Percentiles rank a stretch among this genome's conserved stretches.
phyloP scores from a whole-genome alignment of 53 echinoderm and acorn worm species.

The Actinopyga echinites region DNA sequence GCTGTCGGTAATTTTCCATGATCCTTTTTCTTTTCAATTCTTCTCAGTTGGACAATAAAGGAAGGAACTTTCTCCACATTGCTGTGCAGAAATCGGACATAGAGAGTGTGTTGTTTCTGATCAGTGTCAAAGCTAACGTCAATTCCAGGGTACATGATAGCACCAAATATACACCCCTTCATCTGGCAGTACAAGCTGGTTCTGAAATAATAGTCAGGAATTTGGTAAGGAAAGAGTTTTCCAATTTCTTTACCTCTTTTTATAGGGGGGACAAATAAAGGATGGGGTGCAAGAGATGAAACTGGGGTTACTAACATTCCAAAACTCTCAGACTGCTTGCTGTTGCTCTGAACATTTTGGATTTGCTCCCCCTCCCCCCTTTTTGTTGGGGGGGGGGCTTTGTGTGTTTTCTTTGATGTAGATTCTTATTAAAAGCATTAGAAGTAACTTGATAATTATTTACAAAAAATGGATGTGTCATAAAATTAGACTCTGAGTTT shows the following conservation, averaged over 20 bases:
- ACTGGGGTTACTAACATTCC: no score
- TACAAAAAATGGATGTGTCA: no score
- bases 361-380: no score
- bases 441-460: no score
- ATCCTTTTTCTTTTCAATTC: neutral
- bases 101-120: slow-evolving; percentile 92
- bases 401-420: no score
- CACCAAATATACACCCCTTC: slow-evolving; percentile 77
- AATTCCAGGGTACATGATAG: slow-evolving; percentile 89
- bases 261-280: neutral
- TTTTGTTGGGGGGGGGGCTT: no score
- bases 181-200: slow-evolving; percentile 91
- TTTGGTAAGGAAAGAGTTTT: slow-evolving; percentile 61
- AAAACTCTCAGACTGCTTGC: no score
- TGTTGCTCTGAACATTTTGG: no score
- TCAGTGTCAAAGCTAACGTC: slow-evolving; percentile 91
- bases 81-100: slow-evolving; percentile 97
- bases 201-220: slow-evolving; percentile 99
- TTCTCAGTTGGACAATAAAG: slow-evolving; percentile 86
- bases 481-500: no score
- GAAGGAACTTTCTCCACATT: slow-evolving; percentile 94
- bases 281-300: neutral
- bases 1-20: neutral
- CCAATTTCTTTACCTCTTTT: neutral
- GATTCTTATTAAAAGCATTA: no score